Evolutionary conservation across 2,113 vertebrate species (phyloP).

Genomic region (Microcebus lehilahytsara): DNA sequence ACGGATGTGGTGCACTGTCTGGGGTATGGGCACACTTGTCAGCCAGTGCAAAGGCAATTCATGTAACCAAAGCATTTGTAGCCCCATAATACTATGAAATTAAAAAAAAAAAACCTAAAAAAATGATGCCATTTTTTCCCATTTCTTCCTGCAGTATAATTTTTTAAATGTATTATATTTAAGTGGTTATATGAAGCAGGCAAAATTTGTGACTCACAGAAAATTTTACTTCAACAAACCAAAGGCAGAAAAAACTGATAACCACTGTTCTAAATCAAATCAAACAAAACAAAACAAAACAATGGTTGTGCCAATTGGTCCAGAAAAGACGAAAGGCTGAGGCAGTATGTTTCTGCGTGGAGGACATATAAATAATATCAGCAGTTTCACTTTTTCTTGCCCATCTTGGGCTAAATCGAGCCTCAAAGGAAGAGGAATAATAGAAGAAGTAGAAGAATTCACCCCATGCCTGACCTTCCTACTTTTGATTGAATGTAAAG

Average conservation of each 20-base stretch:
- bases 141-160: neutral
- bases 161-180: neutral
- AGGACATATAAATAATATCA: neutral
- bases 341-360: neutral
- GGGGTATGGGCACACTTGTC: no score
- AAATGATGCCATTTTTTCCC: neutral
- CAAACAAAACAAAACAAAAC: neutral
- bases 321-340: neutral
- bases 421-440: neutral
- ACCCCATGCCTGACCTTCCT: neutral
- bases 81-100: no score
- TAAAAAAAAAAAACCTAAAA: no score
- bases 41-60: no score
- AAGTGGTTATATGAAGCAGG: neutral
- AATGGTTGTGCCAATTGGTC: neutral
- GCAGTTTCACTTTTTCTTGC: neutral
- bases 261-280: neutral
- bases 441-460: neutral
- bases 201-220: neutral
- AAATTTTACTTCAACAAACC: slow-evolving; percentile 7
- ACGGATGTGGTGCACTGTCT: no score
- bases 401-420: neutral
- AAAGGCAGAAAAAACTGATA: neutral
- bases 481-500: neutral
- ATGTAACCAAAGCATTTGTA: no score